Conservation (phyloP, 2,113 vertebrate species). For the Pristiophorus japonicus region DNA sequence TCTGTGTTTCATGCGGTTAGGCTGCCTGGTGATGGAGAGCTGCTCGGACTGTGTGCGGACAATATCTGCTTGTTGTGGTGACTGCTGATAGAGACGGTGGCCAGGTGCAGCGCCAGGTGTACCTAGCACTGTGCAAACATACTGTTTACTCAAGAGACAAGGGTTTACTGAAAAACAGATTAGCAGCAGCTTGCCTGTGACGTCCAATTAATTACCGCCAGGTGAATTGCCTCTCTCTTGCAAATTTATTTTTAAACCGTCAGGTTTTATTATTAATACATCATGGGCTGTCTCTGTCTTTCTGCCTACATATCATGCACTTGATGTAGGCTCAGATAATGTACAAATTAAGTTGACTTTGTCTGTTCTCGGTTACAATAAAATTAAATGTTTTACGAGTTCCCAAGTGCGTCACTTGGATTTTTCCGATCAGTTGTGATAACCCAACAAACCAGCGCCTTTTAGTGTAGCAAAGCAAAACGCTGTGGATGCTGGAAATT, state of each 20-base stretch:
- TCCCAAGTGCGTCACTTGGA: too few species aligned
- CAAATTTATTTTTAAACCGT: background rate
- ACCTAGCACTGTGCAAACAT: slow-evolving; percentile 1
- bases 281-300: background rate
- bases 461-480: too few species aligned
- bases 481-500: too few species aligned
- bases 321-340: background rate
- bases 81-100: slow-evolving; percentile 4
- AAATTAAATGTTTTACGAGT: background rate
- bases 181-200: background rate
- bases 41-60: background rate
- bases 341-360: background rate
- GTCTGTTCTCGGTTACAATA: background rate
- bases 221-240: background rate
- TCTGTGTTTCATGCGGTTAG: background rate
- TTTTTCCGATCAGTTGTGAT: background rate
- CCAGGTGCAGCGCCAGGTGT: slow-evolving; percentile 25
- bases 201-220: slow-evolving; percentile 1
- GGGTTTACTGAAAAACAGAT: slow-evolving; percentile 24
- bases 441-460: background rate
- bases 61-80: background rate
- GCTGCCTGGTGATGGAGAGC: background rate
- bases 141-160: slow-evolving; percentile 29
- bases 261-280: background rate
- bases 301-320: background rate